Conservation (phyloP, 2,888 invertebrate genomes). For the Hipparchia sbordonii region DNA sequence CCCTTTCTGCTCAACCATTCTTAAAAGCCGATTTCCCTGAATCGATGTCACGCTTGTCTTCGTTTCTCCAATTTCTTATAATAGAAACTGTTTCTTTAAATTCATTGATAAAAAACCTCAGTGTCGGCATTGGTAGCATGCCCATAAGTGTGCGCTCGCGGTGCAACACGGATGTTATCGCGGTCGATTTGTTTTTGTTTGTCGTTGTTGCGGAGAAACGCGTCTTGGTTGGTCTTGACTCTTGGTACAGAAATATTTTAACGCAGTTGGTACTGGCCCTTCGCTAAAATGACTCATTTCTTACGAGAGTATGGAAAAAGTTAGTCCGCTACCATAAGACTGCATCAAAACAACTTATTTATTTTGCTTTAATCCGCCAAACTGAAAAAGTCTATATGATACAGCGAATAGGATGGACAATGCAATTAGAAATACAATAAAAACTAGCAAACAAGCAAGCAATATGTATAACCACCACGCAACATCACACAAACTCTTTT, state of each 20-base stretch:
- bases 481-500: too few relatives aligned
- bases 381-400: too few relatives aligned
- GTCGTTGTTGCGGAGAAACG: slow-evolving; percentile 21
- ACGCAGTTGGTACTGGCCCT: neutral
- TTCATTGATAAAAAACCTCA: slow-evolving; percentile 8
- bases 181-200: slow-evolving; percentile 28
- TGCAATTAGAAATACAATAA: too few relatives aligned
- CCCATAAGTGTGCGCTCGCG: slow-evolving; percentile 15
- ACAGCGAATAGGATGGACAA: too few relatives aligned
- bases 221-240: slow-evolving; percentile 4
- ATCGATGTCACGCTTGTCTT: neutral
- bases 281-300: slow-evolving; percentile 4
- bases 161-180: slow-evolving; percentile 1
- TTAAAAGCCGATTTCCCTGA: slow-evolving; percentile 1
- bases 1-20: neutral
- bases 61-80: slow-evolving; percentile 12
- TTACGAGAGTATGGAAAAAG: neutral
- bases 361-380: too few relatives aligned
- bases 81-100: slow-evolving; percentile 19
- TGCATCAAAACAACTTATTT: too few relatives aligned
- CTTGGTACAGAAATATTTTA: slow-evolving; percentile 1
- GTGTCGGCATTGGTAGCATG: slow-evolving; percentile 1
- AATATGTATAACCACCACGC: too few relatives aligned
- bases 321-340: too few relatives aligned
- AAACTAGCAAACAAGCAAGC: too few relatives aligned